Evolutionary conservation across 2,888 invertebrate genomes (phyloP).

Genomic region (Epistrophe grossulariae): DNA sequence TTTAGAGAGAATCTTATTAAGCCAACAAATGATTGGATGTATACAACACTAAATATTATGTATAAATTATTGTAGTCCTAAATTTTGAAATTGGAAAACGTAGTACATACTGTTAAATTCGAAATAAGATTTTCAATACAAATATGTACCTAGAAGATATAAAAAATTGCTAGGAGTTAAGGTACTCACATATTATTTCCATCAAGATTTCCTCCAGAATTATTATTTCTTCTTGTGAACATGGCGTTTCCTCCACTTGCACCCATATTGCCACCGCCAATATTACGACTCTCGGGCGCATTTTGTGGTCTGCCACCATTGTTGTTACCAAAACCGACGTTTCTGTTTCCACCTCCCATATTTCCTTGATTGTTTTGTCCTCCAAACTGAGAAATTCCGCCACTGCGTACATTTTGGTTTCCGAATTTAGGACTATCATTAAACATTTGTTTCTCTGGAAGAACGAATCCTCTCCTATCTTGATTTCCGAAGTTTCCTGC

Average conservation of each 20-base stretch:
- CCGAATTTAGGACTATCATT: slow-evolving; percentile 63
- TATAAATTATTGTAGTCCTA: too few relatives aligned
- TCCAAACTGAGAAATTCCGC: slow-evolving; percentile 29
- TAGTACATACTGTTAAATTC: too few relatives aligned
- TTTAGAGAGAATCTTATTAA: too few relatives aligned
- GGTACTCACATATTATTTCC: slow-evolving; percentile 75
- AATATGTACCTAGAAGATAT: too few relatives aligned
- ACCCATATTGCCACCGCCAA: slow-evolving; percentile 79
- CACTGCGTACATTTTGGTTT: slow-evolving; percentile 26
- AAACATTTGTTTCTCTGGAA: slow-evolving; percentile 77
- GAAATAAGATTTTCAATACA: too few relatives aligned
- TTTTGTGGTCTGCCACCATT: slow-evolving; percentile 37
- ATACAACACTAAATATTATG: too few relatives aligned
- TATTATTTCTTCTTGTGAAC: slow-evolving; percentile 84
- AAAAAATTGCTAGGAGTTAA: too few relatives aligned
- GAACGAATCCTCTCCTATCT: slow-evolving; percentile 82
- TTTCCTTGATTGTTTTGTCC: slow-evolving; percentile 39
- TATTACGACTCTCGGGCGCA: slow-evolving; percentile 20
- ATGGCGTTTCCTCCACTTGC: slow-evolving; percentile 80
- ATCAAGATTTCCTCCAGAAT: slow-evolving; percentile 42
- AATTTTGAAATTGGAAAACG: too few relatives aligned
- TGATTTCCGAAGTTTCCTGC: slow-evolving; percentile 77
- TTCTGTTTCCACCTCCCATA: slow-evolving; percentile 80
- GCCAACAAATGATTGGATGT: too few relatives aligned
- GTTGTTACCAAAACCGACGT: slow-evolving; percentile 80